Conservation (phyloP, 2,113 vertebrate genomes). For the Gambusia holbrooki region DNA sequence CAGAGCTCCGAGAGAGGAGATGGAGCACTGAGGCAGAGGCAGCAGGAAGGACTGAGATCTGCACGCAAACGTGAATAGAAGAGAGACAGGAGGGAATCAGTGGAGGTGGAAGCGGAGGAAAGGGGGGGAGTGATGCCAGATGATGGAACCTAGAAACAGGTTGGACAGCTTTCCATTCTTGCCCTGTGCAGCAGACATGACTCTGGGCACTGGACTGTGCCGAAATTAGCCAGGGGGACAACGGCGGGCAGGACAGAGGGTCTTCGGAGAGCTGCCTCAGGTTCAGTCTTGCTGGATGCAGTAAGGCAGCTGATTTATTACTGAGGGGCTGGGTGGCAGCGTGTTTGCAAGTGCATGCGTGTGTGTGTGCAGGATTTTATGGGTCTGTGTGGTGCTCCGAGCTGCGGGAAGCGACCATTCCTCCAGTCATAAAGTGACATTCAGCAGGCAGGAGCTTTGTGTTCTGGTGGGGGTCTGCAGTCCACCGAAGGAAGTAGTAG, state of each 20-base stretch:
- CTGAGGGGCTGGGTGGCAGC: constrained; percentile 65
- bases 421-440: constrained; percentile 73
- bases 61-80: constrained; percentile 55
- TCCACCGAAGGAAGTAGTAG: constrained; percentile 64
- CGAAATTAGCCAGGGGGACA: constrained; percentile 71
- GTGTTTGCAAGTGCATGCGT: constrained; percentile 50
- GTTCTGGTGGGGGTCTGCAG: constrained; percentile 60
- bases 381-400: constrained; percentile 57
- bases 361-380: constrained; percentile 59
- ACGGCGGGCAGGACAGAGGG: constrained; percentile 66
- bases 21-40: constrained; percentile 59
- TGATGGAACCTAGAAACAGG: constrained; percentile 72
- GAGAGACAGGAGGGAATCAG: constrained; percentile 38
- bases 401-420: constrained; percentile 64
- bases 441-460: constrained; percentile 69
- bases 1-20: constrained; percentile 43
- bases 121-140: constrained; percentile 44
- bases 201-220: constrained; percentile 67
- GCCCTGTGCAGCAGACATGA: constrained; percentile 68
- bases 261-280: constrained; percentile 60
- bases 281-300: constrained; percentile 70
- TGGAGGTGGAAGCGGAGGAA: constrained; percentile 51
- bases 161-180: constrained; percentile 63
- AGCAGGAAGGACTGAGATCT: constrained; percentile 57
- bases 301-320: constrained; percentile 77